These are phyloP conservation scores for Ceraclea dissimilis DNA, from an alignment of 2,888 invertebrate species.

Conservation along the genomic window DNA sequence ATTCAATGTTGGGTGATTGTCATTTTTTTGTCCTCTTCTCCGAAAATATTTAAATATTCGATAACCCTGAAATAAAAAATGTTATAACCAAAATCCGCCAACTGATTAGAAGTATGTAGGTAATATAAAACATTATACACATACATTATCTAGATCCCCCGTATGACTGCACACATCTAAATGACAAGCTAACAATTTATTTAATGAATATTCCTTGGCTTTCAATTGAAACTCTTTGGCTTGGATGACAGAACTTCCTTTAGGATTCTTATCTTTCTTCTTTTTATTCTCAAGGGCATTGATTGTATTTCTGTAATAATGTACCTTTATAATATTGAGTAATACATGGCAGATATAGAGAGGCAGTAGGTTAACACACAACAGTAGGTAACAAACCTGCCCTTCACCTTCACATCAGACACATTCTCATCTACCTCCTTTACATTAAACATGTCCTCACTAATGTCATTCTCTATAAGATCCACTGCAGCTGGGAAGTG, in stretches of 20 bases:
- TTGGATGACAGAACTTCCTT: constrained; percentile 9
- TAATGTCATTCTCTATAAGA: too few relatives aligned
- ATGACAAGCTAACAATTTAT: constrained; percentile 55
- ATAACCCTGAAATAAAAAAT: constrained; percentile 34
- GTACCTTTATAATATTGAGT: too few relatives aligned
- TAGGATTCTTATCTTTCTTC: background rate
- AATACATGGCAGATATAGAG: too few relatives aligned
- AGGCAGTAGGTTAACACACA: too few relatives aligned
- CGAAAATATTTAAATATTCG: constrained; percentile 43
- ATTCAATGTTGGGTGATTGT: constrained; percentile 35
- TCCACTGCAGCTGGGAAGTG: too few relatives aligned
- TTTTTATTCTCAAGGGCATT: background rate
- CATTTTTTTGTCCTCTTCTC: constrained; percentile 30
- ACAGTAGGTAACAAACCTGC: too few relatives aligned
- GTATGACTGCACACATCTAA: constrained; percentile 60
- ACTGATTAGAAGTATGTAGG: background rate
- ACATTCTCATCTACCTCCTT: too few relatives aligned
- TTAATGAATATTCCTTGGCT: constrained; percentile 48
- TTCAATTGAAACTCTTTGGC: constrained; percentile 35
- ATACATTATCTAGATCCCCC: constrained; percentile 44
- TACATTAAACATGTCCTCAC: too few relatives aligned
- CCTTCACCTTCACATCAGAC: too few relatives aligned
- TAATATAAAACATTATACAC: background rate
- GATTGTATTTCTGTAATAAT: too few relatives aligned
- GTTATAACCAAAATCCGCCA: background rate